Evolutionary conservation across 2,113 vertebrate species (phyloP), one percentile per base, ranked within the genome.

Genomic region (Sinocyclocheilus anophthalmus): DNA sequence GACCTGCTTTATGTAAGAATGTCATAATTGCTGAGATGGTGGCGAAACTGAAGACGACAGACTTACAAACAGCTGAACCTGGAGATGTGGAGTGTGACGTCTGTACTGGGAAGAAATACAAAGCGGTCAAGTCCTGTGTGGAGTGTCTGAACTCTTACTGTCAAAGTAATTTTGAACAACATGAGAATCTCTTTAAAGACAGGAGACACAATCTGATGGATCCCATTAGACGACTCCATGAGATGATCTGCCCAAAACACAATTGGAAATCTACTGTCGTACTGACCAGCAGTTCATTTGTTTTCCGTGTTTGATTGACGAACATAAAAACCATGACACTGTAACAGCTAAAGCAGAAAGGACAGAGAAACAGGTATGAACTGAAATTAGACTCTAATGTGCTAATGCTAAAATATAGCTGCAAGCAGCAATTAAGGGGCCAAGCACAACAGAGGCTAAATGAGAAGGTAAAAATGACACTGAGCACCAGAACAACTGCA

Each of bases 1-100:
- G 76, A 78, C 53, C 76, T 33, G 50, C 50, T 55, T 57, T 57
- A 57, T 78, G 18, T 57, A 78, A 57, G 53, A 78, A 78, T 57
- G 26, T 78, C 10, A 57, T 78, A 18, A 22, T 78, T 37, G 53
- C 16, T 57, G 30, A 78, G 4, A 30, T 57, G 16, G 30, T 57
- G 0, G 50, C 39, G 26, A 37, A 78, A 78, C 18, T 78, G 8
- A 53, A 57, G 3, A 33, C 26, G 5, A 22, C 48, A 20, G 5
- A 53, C 3, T 10, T 33, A 6, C 18, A 55, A 57, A 22, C 53
- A 11, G 18, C 26, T 37, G 76, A 3, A 57, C 5, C 65, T 69
- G 65, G 14, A 78, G 76, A 76, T 77, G 76, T 77, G 24, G 48
- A 55, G 10, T 78, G 53, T 37, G 30, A 57, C 4, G 26, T 77